phyloP scores from a whole-genome alignment of 2,888 invertebrate genomes.

The Strigamia crassipes region DNA sequence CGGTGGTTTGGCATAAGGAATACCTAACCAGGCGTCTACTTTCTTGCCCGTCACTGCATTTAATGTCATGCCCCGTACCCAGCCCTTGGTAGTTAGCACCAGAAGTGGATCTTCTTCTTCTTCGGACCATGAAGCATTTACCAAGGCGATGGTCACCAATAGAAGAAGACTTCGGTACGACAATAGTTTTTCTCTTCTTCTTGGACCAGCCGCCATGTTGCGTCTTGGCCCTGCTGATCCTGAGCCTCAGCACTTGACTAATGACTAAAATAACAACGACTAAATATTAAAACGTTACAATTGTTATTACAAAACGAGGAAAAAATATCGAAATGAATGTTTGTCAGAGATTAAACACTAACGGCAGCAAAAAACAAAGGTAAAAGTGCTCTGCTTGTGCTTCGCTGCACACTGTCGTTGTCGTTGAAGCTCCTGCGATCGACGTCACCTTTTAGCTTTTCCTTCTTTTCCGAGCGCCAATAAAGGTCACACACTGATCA shows the following conservation, averaged over 20 bases:
- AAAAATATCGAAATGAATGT: no score
- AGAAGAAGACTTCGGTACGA: background rate
- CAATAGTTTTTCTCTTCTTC: constrained; percentile 26
- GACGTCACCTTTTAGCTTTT: background rate
- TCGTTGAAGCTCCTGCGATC: background rate
- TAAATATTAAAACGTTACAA: background rate
- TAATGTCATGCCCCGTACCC: constrained; percentile 74
- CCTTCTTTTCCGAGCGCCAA: background rate
- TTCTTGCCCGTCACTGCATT: constrained; percentile 73
- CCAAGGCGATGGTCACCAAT: constrained; percentile 7
- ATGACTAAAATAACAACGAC: background rate
- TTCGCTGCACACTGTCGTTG: background rate
- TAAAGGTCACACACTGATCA: constrained; percentile 18
- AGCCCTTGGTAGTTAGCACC: constrained; percentile 74
- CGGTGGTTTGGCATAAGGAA: constrained; percentile 82
- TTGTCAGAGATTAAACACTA: no score
- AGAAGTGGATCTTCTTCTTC: constrained; percentile 71
- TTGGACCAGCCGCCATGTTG: constrained; percentile 35
- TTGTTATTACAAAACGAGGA: no score
- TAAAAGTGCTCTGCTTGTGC: background rate
- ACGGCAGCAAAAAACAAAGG: background rate
- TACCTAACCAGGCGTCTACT: constrained; percentile 81
- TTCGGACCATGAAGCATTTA: constrained; percentile 40
- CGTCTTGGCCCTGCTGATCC: constrained; percentile 38
- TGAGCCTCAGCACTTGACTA: constrained; percentile 37